phyloP scores from a whole-genome alignment of 2,113 vertebrate genomes.

The Chascanopsetta lugubris region DNA sequence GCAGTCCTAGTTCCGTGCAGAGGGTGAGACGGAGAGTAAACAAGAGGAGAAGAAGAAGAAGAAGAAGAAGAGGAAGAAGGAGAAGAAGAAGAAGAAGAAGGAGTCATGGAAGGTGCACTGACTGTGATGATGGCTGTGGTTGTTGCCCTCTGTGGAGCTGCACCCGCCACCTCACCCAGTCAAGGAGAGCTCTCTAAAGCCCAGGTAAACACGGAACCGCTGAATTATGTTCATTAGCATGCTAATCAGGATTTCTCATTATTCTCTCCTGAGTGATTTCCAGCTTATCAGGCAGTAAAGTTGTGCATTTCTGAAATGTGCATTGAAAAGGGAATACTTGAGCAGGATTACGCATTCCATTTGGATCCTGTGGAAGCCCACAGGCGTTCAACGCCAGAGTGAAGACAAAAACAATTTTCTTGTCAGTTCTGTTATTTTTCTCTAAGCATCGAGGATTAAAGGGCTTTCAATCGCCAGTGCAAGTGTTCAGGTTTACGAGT shows the following conservation, averaged over 20 bases:
- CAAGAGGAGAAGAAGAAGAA: neutral
- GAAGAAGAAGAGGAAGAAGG: neutral
- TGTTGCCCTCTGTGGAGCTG: constrained; percentile 21
- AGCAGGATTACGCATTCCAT: too few relatives aligned
- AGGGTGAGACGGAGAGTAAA: neutral
- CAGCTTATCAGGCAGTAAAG: neutral
- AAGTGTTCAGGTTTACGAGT: too few relatives aligned
- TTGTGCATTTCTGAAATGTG: neutral
- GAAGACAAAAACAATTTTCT: too few relatives aligned
- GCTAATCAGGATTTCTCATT: neutral
- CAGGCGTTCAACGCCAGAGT: too few relatives aligned
- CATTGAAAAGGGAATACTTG: too few relatives aligned
- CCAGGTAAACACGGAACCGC: constrained; percentile 36
- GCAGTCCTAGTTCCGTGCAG: neutral
- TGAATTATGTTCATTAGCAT: neutral
- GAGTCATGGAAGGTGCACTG: constrained; percentile 32
- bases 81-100: neutral
- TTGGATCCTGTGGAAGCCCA: too few relatives aligned
- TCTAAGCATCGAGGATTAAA: too few relatives aligned
- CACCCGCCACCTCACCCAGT: constrained; percentile 17
- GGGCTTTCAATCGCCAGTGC: too few relatives aligned
- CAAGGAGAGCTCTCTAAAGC: constrained; percentile 50
- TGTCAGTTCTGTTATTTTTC: too few relatives aligned
- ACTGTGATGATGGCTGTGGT: constrained; percentile 11
- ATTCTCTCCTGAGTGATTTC: neutral